Evolutionary conservation across 2,113 vertebrate species (phyloP).

Genomic region (Semicossyphus pulcher): DNA sequence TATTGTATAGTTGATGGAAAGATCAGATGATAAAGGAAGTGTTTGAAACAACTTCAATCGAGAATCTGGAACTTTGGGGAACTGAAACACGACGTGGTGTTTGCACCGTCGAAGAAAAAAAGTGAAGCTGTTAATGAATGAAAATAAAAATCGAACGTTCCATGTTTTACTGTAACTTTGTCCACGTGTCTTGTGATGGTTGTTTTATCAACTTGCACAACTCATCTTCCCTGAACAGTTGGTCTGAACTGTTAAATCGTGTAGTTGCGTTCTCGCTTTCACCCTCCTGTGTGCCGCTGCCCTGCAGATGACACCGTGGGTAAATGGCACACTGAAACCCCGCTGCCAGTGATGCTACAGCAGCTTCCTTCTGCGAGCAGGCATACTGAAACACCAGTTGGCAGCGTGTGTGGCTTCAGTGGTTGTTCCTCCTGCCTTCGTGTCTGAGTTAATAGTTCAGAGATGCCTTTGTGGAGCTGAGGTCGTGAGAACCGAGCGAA

Average conservation of each 20-base stretch:
- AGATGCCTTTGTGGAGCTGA: constrained; percentile 83
- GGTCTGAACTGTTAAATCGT: constrained; percentile 22
- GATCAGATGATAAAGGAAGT: no score
- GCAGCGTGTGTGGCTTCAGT: constrained; percentile 77
- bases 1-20: no score
- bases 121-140: no score
- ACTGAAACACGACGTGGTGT: no score
- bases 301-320: constrained; percentile 68
- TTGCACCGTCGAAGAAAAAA: no score
- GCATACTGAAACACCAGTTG: constrained; percentile 76
- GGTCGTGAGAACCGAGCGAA: constrained; percentile 90
- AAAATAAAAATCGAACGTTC: neutral
- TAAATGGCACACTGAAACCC: constrained; percentile 53
- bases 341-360: constrained; percentile 13
- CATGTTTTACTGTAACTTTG: neutral
- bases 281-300: constrained; percentile 54
- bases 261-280: constrained; percentile 56
- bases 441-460: constrained; percentile 83
- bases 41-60: no score
- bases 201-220: neutral
- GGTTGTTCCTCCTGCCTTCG: constrained; percentile 75
- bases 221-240: constrained; percentile 13
- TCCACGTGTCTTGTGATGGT: neutral
- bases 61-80: no score
- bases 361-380: constrained; percentile 59